phyloP scores from a whole-genome alignment of 2,888 invertebrate genomes.

The Byasa hedistus region DNA sequence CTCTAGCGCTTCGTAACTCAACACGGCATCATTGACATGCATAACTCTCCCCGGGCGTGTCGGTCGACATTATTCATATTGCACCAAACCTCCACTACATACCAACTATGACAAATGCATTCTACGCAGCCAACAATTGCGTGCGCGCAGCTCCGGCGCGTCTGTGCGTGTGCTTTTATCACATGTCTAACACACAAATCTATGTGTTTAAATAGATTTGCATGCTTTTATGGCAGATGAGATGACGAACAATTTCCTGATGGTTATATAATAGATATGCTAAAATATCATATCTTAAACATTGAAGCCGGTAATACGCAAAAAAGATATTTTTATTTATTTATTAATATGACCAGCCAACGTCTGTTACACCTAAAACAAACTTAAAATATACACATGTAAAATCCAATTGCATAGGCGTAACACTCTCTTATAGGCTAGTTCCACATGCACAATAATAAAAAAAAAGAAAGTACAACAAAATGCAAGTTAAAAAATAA shows the following conservation, averaged over 20 bases:
- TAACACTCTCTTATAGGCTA: too few relatives aligned
- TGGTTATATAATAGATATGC: neutral
- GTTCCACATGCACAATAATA: too few relatives aligned
- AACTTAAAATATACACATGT: too few relatives aligned
- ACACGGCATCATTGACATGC: constrained; percentile 52
- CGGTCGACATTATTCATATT: constrained; percentile 55
- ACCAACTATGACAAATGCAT: constrained; percentile 50
- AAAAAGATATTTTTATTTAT: too few relatives aligned
- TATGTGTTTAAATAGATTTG: constrained; percentile 15
- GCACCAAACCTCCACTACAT: constrained; percentile 49
- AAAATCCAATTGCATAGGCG: too few relatives aligned
- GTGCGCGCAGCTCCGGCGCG: constrained; percentile 30
- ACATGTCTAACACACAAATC: constrained; percentile 20
- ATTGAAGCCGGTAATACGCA: too few relatives aligned
- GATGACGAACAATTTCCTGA: neutral
- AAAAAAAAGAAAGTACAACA: too few relatives aligned
- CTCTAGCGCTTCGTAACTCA: constrained; percentile 34
- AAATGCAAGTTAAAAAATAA: too few relatives aligned
- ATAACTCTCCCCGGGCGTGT: constrained; percentile 53
- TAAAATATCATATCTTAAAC: too few relatives aligned
- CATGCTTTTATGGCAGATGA: neutral
- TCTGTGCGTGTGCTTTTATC: constrained; percentile 23
- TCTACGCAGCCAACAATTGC: constrained; percentile 33
- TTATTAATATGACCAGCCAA: too few relatives aligned
- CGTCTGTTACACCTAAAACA: too few relatives aligned